Conservation (phyloP, 2,113 vertebrate genomes). For the Saimiri boliviensis region DNA sequence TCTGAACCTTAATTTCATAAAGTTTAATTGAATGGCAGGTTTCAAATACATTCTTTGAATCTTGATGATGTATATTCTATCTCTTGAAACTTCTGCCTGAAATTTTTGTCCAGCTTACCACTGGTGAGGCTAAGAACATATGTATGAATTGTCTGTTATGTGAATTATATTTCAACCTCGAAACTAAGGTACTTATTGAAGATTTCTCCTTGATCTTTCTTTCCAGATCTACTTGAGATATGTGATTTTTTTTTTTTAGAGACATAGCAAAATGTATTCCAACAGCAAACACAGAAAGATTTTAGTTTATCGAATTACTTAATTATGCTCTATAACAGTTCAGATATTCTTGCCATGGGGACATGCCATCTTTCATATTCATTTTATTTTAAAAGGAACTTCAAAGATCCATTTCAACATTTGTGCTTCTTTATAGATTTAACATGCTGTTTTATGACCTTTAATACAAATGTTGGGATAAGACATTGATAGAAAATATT, state of each 20-base stretch:
- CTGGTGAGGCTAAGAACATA: background rate
- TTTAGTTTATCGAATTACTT: background rate
- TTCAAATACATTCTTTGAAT: background rate
- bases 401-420: background rate
- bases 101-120: background rate
- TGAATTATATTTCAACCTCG: background rate
- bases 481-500: background rate
- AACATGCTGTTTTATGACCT: background rate
- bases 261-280: background rate
- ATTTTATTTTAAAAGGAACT: constrained; percentile 20
- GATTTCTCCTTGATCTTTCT: background rate
- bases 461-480: background rate
- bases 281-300: background rate
- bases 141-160: background rate
- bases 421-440: background rate
- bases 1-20: background rate
- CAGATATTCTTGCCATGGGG: background rate
- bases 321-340: background rate
- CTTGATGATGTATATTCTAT: background rate
- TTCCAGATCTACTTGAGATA: background rate
- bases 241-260: background rate
- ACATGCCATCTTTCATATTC: background rate
- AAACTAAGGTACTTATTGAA: background rate
- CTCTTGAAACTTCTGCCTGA: background rate
- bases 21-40: background rate